phyloP scores from a whole-genome alignment of 1,140 invertebrate species.

The Adelges cooleyi region DNA sequence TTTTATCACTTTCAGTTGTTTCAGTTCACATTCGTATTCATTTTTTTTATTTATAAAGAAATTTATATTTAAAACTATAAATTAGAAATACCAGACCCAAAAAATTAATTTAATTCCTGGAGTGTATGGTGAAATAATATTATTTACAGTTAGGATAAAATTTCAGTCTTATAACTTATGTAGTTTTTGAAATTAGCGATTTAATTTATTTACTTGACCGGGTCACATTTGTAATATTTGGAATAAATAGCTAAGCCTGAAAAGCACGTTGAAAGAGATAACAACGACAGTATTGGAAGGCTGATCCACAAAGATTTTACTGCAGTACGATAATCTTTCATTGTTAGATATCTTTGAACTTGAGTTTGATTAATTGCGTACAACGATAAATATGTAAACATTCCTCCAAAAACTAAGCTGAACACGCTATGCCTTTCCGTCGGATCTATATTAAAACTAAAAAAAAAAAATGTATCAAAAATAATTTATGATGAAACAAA shows the following conservation, averaged over 20 bases:
- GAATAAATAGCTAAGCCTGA: constrained; percentile 68
- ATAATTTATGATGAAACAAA: too few relatives aligned
- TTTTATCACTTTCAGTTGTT: too few relatives aligned
- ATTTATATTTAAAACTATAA: too few relatives aligned
- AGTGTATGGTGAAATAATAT: too few relatives aligned
- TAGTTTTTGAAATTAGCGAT: neutral
- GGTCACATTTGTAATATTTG: constrained; percentile 64
- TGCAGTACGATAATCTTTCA: constrained; percentile 51
- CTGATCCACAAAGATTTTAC: constrained; percentile 53
- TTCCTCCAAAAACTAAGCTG: constrained; percentile 57
- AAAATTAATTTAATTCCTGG: too few relatives aligned
- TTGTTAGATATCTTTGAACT: constrained; percentile 72
- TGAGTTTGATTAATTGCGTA: constrained; percentile 79
- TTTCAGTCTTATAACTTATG: neutral
- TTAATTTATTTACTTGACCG: constrained; percentile 36
- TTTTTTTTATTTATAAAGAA: too few relatives aligned
- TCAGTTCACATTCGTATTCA: too few relatives aligned
- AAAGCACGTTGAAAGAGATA: constrained; percentile 59
- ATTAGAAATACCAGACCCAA: too few relatives aligned
- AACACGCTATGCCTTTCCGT: constrained; percentile 63
- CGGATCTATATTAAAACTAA: constrained; percentile 50
- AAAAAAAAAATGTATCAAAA: too few relatives aligned
- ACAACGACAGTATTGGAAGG: constrained; percentile 52
- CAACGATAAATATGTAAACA: constrained; percentile 57
- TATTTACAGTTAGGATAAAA: too few relatives aligned